A percentile compares a stretch with the other conserved stretches of the same genome.
These are phyloP conservation scores for Helobdella robusta DNA, from an alignment of 2,888 invertebrate species.

Conservation along the genomic window DNA sequence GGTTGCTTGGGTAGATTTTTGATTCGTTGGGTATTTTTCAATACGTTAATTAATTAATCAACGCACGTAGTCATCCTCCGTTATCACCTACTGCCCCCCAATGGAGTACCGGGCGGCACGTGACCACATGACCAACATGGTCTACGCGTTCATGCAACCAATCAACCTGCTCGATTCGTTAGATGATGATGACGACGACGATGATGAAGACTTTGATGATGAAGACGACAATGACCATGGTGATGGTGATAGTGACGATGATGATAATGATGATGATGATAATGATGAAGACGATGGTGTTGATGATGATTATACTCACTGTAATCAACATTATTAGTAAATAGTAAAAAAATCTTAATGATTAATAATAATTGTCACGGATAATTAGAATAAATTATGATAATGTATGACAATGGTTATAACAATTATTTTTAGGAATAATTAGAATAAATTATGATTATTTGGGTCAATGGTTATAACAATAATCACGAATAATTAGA, in stretches of 20 bases:
- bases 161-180: conserved; percentile 1
- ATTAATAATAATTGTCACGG: too few relatives aligned
- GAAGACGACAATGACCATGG: conserved; percentile 18
- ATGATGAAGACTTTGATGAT: conserved; percentile 28
- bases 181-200: conserved; percentile 20
- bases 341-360: too few relatives aligned
- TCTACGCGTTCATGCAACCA: not conserved
- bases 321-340: not conserved
- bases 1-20: too few relatives aligned
- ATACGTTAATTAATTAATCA: not conserved
- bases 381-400: too few relatives aligned
- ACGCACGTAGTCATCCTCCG: not conserved
- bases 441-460: too few relatives aligned
- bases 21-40: too few relatives aligned
- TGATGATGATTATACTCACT: conserved; percentile 13
- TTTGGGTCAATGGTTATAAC: too few relatives aligned
- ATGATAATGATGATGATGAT: conserved; percentile 25
- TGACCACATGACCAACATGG: conserved; percentile 1
- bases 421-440: too few relatives aligned
- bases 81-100: not conserved
- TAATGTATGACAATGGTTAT: too few relatives aligned
- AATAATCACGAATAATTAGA: too few relatives aligned
- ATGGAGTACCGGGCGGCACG: conserved; percentile 2
- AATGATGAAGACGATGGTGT: conserved; percentile 14
- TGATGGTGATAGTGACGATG: conserved; percentile 27